A percentile compares a stretch with the other conserved stretches of the same genome.
Evolutionary conservation across 1,140 invertebrate genomes (phyloP).

Genomic region (Drosophila malerkotliana): DNA sequence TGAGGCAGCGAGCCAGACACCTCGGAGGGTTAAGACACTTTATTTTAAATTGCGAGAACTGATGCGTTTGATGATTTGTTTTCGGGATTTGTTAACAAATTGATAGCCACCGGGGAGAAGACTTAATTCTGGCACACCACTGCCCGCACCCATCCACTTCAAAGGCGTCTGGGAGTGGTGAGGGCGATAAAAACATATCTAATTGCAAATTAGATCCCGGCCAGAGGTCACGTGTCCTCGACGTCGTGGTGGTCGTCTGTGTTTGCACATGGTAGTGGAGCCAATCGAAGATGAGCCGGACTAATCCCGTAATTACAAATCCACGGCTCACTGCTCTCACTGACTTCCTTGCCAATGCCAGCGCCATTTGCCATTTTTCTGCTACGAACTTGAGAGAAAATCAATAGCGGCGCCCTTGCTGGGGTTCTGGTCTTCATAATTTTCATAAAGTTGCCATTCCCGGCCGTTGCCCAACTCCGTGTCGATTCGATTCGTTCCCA

Average conservation of each 20-base stretch:
- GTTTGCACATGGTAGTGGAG: conserved; percentile 33
- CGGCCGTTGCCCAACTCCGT: background rate
- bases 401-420: conserved; percentile 54
- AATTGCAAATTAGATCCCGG: conserved; percentile 67
- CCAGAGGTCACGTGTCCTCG: conserved; percentile 51
- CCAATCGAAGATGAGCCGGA: conserved; percentile 63
- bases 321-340: conserved; percentile 51
- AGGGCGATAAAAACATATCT: conserved; percentile 57
- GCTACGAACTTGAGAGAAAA: conserved; percentile 50
- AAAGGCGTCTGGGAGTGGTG: conserved; percentile 14
- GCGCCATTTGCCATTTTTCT: conserved; percentile 3
- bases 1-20: background rate
- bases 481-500: conserved; percentile 36
- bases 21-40: conserved; percentile 27
- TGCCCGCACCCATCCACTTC: conserved; percentile 34
- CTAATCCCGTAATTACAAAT: conserved; percentile 79
- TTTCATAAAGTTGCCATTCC: conserved; percentile 68
- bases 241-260: conserved; percentile 27
- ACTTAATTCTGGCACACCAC: conserved; percentile 43
- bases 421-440: conserved; percentile 50
- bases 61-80: conserved; percentile 74
- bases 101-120: conserved; percentile 31
- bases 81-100: conserved; percentile 71
- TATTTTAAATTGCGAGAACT: conserved; percentile 63
- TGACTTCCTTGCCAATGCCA: conserved; percentile 10